phyloP scores from a whole-genome alignment of 2,113 vertebrate species.

The Carollia perspicillata region DNA sequence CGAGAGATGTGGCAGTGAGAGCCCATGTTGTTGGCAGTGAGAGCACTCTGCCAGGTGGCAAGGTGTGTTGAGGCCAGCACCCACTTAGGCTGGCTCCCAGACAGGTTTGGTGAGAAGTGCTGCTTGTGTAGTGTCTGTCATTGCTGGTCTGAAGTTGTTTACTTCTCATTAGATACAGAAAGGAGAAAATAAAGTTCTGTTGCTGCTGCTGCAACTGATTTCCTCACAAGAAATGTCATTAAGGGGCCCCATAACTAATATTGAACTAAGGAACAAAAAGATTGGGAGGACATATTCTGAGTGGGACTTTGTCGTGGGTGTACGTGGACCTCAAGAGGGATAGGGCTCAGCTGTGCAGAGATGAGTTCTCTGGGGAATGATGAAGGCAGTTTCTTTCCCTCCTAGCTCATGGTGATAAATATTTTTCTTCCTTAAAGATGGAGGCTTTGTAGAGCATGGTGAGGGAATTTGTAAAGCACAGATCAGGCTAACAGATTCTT shows the following conservation, averaged over 20 bases:
- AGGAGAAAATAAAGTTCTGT: not conserved
- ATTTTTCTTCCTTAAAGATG: not conserved
- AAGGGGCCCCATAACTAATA: not conserved
- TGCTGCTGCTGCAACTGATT: not conserved
- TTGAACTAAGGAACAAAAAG: not conserved
- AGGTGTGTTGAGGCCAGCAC: not conserved
- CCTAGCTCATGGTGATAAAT: not conserved
- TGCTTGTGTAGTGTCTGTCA: not conserved
- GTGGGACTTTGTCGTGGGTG: not conserved
- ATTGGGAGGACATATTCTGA: not conserved
- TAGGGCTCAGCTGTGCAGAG: not conserved
- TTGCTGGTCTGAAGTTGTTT: constrained; percentile 36
- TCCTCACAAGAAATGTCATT: not conserved
- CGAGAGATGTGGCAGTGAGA: not conserved
- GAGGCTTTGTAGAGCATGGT: not conserved
- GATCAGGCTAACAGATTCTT: not conserved
- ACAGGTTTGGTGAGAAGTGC: constrained; percentile 55
- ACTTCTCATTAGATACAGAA: not conserved
- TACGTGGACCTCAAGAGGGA: not conserved
- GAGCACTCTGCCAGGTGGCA: not conserved
- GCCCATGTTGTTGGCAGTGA: not conserved
- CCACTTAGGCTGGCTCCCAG: constrained; percentile 19
- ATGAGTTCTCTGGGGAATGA: not conserved
- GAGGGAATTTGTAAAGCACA: not conserved
- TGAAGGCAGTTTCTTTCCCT: not conserved